Base-by-base conservation (phyloP, 2,888 invertebrate genomes). In the Harpalus rubripes region DNA sequence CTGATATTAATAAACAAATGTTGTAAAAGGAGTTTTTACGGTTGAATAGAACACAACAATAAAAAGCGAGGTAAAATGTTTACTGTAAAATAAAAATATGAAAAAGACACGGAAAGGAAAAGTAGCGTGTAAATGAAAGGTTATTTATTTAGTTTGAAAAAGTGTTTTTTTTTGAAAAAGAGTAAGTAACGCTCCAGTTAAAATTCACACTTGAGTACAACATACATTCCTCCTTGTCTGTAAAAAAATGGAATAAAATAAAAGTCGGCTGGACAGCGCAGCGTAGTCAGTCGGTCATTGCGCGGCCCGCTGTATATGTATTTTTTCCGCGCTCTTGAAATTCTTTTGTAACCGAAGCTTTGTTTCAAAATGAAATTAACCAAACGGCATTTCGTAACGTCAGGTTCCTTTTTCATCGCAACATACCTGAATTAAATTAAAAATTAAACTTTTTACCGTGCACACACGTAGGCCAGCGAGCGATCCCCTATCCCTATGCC, bases 371-470 rank as follows among this genome's bases (percentile, higher is more conserved):
- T 78, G 84, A 84, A 84, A 78, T 84, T 84, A 84, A 84, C 84
- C 84, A 84, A 84, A 78, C 84, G 84, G 82, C 82, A 82, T 82
- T 82, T 82, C 74, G 82, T 82, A 82, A 78, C 74, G 84, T 84
- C 84, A 84, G 84, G 63, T 84, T 78, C 84, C 84, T 84, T 84
- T 84, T 84, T 84, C 76, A 84, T 65, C 84, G 84, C 52, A 74
- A 84, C 84, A 84, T 84, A 84, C 84, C 84, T 84, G 84, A 84
- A 84, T 84, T 84, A 84, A 84, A 84, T 84, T 84, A 84, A 84
- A 84, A 84, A 84, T 84, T 84, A 63, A 78, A 84, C 84, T 84
- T 84, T 84, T 84, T 84, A 63, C 63, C 76, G 80, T 6, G 61
- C 61, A 15, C 76, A 74, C 44, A 74, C 63, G 61, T 15, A 10